Evolutionary conservation across 2,113 vertebrate species (phyloP).

Genomic region (Aleadryas rufinucha): DNA sequence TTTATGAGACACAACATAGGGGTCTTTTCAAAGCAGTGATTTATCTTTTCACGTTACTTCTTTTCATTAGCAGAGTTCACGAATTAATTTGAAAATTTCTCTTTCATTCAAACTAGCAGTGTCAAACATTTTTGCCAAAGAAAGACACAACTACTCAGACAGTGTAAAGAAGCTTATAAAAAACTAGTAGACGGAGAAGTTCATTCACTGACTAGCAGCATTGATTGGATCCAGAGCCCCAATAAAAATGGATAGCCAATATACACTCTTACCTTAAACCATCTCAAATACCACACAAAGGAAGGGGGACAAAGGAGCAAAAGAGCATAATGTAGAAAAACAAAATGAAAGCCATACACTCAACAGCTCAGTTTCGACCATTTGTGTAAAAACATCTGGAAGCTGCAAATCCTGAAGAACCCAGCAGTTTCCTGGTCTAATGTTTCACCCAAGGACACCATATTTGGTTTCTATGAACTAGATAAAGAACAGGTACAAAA

Average conservation of each 20-base stretch:
- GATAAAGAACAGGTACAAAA: not conserved
- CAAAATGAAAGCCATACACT: not conserved
- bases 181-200: not conserved
- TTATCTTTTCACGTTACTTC: not conserved
- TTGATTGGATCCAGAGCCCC: slow-evolving; percentile 40
- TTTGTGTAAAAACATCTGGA: slow-evolving; percentile 25
- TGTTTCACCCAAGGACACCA: not conserved
- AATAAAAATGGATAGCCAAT: slow-evolving; percentile 11
- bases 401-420: not conserved
- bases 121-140: not conserved
- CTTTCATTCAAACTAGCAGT: not conserved
- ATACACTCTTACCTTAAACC: not conserved
- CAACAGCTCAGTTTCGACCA: not conserved
- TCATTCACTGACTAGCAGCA: not conserved
- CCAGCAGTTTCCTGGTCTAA: not conserved
- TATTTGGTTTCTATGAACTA: not conserved
- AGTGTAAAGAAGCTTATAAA: not conserved
- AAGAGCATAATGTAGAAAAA: not conserved
- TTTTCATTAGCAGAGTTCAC: slow-evolving; percentile 18
- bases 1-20: not conserved
- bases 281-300: slow-evolving; percentile 15
- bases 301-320: not conserved
- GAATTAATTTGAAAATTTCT: slow-evolving; percentile 7
- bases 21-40: not conserved
- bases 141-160: not conserved